Conservation (phyloP, 2,888 invertebrate species). For the Anticlea derivata region DNA sequence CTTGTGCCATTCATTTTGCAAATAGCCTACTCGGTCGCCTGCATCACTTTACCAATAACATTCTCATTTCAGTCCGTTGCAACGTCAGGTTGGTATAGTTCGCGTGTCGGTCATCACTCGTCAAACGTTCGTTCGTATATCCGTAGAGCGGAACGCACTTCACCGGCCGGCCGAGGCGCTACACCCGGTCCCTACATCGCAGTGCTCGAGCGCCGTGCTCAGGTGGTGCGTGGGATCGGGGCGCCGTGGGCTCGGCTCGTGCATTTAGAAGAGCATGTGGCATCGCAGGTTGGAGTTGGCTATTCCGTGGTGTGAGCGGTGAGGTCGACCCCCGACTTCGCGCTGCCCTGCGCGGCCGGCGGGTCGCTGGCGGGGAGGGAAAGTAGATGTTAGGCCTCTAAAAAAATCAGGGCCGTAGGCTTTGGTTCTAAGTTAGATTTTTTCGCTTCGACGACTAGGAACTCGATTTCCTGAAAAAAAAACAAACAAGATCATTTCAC, state of each 20-base stretch:
- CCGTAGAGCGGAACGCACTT: conserved; percentile 56
- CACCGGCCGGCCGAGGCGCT: conserved; percentile 14
- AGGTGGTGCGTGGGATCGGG: conserved; percentile 17
- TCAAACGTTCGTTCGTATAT: conserved; percentile 45
- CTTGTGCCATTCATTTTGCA: conserved; percentile 75
- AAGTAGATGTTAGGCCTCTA: conserved; percentile 96
- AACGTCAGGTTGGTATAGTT: conserved; percentile 54
- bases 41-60: conserved; percentile 50
- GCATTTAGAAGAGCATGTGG: conserved; percentile 81
- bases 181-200: conserved; percentile 11
- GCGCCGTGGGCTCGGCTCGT: conserved; percentile 17
- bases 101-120: conserved; percentile 44
- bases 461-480: conserved; percentile 92
- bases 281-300: conserved; percentile 84
- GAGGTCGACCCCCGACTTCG: conserved; percentile 85
- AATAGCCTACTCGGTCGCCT: conserved; percentile 68
- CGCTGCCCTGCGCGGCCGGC: conserved; percentile 87
- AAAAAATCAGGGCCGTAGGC: conserved; percentile 94
- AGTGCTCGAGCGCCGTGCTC: conserved; percentile 1
- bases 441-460: conserved; percentile 96
- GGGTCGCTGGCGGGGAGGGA: conserved; percentile 93
- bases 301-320: conserved; percentile 84
- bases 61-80: conserved; percentile 64
- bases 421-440: conserved; percentile 96
- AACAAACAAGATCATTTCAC: conserved; percentile 20